Evolutionary conservation across 2,113 vertebrate species (phyloP).

Genomic region (Ptilorrhoa leucosticta): DNA sequence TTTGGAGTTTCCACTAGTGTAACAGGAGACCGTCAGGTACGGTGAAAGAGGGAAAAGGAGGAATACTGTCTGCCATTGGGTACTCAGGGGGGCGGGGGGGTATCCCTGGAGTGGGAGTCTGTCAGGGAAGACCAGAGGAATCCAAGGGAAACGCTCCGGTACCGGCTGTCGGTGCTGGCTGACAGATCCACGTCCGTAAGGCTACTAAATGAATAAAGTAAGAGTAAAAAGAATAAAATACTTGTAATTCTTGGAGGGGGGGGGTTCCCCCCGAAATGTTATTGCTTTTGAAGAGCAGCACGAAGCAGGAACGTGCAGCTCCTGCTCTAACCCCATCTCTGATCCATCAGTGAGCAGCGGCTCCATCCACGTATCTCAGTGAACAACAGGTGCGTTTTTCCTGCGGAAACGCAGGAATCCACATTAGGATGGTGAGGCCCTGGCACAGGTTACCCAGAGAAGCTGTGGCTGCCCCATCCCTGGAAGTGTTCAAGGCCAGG

Average conservation of each 20-base stretch:
- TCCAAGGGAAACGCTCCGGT: not conserved
- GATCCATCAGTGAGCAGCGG: not conserved
- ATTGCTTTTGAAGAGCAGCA: not conserved
- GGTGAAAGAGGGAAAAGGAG: not conserved
- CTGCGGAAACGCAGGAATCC: not conserved
- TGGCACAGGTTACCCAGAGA: not conserved
- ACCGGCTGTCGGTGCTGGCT: too few species aligned
- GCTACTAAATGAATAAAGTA: not conserved
- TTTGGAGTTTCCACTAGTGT: not conserved
- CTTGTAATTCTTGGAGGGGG: not conserved
- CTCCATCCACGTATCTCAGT: not conserved
- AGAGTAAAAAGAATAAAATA: not conserved
- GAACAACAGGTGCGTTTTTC: not conserved
- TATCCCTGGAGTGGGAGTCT: not conserved
- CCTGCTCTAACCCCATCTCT: not conserved
- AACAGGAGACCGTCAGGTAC: not conserved
- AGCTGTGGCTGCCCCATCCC: not conserved
- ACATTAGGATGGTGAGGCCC: not conserved
- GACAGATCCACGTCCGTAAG: not conserved
- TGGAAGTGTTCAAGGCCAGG: not conserved
- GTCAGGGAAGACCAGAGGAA: not conserved
- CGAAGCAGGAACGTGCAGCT: not conserved
- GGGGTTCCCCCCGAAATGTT: fast-evolving
- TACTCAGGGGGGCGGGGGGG: not conserved
- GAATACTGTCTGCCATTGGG: not conserved